Conservation (phyloP, 2,113 vertebrate species). For the Marmota flaviventris region DNA sequence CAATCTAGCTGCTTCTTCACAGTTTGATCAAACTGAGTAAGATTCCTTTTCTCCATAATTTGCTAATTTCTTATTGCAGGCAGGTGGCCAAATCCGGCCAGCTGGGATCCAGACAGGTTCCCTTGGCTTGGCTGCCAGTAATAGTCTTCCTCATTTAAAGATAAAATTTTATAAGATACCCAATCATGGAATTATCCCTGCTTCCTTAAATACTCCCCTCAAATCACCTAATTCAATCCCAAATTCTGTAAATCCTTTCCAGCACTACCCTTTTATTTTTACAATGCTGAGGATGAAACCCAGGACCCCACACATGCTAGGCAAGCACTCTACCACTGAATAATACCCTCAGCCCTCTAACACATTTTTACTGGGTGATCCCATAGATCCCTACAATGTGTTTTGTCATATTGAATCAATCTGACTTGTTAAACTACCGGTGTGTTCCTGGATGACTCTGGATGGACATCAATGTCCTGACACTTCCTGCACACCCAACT, state of each 20-base stretch:
- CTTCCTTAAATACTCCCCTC: not conserved
- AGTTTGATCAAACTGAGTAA: not conserved
- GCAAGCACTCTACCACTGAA: not conserved
- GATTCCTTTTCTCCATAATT: not conserved
- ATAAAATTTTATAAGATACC: not conserved
- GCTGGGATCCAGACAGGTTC: no score
- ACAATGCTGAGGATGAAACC: not conserved
- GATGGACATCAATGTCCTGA: not conserved
- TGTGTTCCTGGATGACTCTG: no score
- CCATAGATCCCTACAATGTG: accelerated
- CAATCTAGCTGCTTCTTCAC: not conserved
- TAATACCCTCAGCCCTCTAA: not conserved
- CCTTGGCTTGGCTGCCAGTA: not conserved
- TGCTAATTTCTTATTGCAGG: not conserved
- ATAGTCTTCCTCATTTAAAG: not conserved
- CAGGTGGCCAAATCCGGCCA: not conserved
- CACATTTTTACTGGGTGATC: not conserved
- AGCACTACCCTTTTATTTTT: not conserved
- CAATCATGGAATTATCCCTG: not conserved
- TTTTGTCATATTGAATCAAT: accelerated
- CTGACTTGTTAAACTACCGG: no score
- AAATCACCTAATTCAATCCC: not conserved
- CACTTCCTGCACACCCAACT: accelerated
- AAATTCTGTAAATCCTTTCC: not conserved
- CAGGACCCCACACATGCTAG: not conserved